Conservation (phyloP, 2,888 invertebrate species). For the Hydraecia micacea region DNA sequence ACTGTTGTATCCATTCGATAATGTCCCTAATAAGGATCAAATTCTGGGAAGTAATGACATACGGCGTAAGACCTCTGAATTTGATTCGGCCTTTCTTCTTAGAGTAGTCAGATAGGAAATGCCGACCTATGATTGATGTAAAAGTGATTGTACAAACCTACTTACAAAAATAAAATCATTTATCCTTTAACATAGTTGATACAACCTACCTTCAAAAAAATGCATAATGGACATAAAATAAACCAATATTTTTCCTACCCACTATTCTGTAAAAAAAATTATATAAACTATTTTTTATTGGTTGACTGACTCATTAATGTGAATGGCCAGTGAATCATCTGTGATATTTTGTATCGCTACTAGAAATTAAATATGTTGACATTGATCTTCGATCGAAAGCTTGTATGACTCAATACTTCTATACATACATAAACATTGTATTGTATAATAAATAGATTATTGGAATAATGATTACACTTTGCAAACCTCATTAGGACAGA, state of each 20-base stretch:
- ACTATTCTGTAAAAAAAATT: not conserved
- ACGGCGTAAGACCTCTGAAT: too few species aligned
- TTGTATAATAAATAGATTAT: conserved; percentile 32
- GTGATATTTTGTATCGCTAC: conserved; percentile 65
- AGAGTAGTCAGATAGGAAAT: too few species aligned
- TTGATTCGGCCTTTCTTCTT: too few species aligned
- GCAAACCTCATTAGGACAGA: conserved; percentile 6
- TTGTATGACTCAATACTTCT: conserved; percentile 65
- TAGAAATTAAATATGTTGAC: conserved; percentile 62
- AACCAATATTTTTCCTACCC: not conserved
- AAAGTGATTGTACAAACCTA: too few species aligned
- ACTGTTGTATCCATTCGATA: too few species aligned
- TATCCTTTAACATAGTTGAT: too few species aligned
- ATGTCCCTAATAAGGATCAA: too few species aligned
- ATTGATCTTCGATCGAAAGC: conserved; percentile 67
- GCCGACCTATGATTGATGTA: too few species aligned
- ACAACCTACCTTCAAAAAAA: not conserved
- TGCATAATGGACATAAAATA: not conserved
- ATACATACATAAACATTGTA: conserved; percentile 36
- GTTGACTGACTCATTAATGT: conserved; percentile 56
- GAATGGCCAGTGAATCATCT: conserved; percentile 68
- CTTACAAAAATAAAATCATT: too few species aligned
- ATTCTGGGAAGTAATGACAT: too few species aligned
- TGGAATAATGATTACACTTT: not conserved
- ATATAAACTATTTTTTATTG: conserved; percentile 45